Percentiles rank a stretch among this genome's conserved stretches.
phyloP scores from a whole-genome alignment of 1,140 invertebrate species.

The Harlomillsia oculata region DNA sequence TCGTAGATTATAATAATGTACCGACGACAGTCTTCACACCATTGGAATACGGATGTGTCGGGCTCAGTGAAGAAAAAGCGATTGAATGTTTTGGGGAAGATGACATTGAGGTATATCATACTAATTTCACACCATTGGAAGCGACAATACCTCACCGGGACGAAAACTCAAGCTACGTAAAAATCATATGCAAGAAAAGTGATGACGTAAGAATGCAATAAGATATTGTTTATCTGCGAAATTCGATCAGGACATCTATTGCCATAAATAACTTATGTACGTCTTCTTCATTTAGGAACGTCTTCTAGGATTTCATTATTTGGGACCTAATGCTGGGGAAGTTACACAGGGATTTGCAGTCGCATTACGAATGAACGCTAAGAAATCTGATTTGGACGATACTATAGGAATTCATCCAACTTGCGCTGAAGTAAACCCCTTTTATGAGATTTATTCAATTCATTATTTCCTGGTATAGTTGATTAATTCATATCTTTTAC shows the following conservation, averaged over 20 bases:
- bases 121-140: slow-evolving; percentile 52
- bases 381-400: slow-evolving; percentile 74
- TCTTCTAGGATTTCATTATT: slow-evolving; percentile 56
- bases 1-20: slow-evolving; percentile 50
- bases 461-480: not conserved
- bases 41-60: slow-evolving; percentile 56
- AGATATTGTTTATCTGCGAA: too few species aligned
- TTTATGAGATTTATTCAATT: slow-evolving; percentile 43
- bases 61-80: slow-evolving; percentile 55
- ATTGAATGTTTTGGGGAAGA: slow-evolving; percentile 48
- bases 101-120: slow-evolving; percentile 52
- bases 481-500: slow-evolving; percentile 44
- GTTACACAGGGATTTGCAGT: slow-evolving; percentile 58
- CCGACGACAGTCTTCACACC: slow-evolving; percentile 64
- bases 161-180: slow-evolving; percentile 66
- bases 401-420: slow-evolving; percentile 96
- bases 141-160: slow-evolving; percentile 62
- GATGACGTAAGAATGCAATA: slow-evolving; percentile 40
- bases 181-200: slow-evolving; percentile 57
- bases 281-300: slow-evolving; percentile 42
- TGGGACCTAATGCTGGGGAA: slow-evolving; percentile 62
- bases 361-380: slow-evolving; percentile 44
- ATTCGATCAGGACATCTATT: not conserved
- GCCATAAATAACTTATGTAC: not conserved
- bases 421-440: slow-evolving; percentile 62